These are phyloP conservation scores for Ophioninae sp. DNA, from an alignment of 2,888 invertebrate species.

Conservation along the genomic window DNA sequence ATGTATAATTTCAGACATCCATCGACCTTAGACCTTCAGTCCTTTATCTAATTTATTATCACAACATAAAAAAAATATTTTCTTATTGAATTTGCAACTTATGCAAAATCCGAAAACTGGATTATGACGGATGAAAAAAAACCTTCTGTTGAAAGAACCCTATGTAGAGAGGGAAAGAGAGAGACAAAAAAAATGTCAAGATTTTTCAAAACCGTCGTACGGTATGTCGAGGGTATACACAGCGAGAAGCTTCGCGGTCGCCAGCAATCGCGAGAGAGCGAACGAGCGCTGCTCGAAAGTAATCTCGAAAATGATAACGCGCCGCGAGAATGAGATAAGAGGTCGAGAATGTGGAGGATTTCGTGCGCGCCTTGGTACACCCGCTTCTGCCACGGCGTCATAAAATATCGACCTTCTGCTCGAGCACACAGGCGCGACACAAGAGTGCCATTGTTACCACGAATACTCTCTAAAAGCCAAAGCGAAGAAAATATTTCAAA, in stretches of 20 bases:
- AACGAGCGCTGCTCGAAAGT: slow-evolving; percentile 59
- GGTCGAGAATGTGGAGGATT: slow-evolving; percentile 55
- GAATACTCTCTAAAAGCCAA: slow-evolving; percentile 44
- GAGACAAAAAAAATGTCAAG: neutral
- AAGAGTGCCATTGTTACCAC: slow-evolving; percentile 54
- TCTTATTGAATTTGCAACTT: too few species aligned
- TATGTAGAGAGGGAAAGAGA: neutral
- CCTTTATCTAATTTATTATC: too few species aligned
- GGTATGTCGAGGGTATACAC: slow-evolving; percentile 5
- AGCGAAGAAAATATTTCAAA: slow-evolving; percentile 32
- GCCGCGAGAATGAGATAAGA: slow-evolving; percentile 66
- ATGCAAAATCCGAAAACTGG: too few species aligned
- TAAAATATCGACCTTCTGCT: slow-evolving; percentile 56
- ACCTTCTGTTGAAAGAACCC: neutral
- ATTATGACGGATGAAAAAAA: neutral
- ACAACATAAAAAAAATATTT: too few species aligned
- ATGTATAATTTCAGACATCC: too few species aligned
- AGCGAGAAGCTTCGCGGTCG: slow-evolving; percentile 29
- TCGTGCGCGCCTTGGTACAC: slow-evolving; percentile 10
- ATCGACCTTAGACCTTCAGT: too few species aligned
- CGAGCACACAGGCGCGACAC: slow-evolving; percentile 36
- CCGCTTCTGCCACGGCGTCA: slow-evolving; percentile 35
- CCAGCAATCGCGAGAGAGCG: slow-evolving; percentile 16
- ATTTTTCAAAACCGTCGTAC: slow-evolving; percentile 1
- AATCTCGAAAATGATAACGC: slow-evolving; percentile 72